Conservation (phyloP, 2,113 vertebrate species). For the Amphiprion percula region DNA sequence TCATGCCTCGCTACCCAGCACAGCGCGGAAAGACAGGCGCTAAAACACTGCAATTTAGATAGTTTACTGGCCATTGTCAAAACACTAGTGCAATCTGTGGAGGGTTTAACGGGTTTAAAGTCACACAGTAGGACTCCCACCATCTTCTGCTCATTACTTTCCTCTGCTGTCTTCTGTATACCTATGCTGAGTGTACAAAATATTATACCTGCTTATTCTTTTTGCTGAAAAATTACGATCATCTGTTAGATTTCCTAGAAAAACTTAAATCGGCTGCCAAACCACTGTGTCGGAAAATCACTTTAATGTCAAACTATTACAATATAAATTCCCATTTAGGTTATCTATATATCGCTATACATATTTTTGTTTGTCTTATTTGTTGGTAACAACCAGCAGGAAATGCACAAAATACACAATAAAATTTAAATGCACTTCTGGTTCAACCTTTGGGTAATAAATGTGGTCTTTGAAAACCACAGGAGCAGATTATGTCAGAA, state of each 20-base stretch:
- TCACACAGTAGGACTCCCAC: slow-evolving; percentile 68
- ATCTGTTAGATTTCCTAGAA: background rate
- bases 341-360: background rate
- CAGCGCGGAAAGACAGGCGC: slow-evolving; percentile 71
- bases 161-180: slow-evolving; percentile 26
- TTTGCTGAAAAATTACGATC: background rate
- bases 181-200: slow-evolving; percentile 27
- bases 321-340: background rate
- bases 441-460: slow-evolving; percentile 12
- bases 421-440: slow-evolving; percentile 1
- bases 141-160: slow-evolving; percentile 56
- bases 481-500: slow-evolving; percentile 43
- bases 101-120: slow-evolving; percentile 85
- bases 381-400: background rate
- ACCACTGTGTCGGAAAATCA: background rate
- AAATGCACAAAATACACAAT: background rate
- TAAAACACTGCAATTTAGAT: slow-evolving; percentile 86
- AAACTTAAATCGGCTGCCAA: background rate
- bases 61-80: slow-evolving; percentile 86
- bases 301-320: background rate
- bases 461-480: slow-evolving; percentile 48
- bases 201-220: background rate
- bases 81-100: slow-evolving; percentile 80
- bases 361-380: background rate
- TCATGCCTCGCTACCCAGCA: slow-evolving; percentile 73